phyloP scores from a whole-genome alignment of 2,797 vertebrate genomes.

The Podargus strigoides region DNA sequence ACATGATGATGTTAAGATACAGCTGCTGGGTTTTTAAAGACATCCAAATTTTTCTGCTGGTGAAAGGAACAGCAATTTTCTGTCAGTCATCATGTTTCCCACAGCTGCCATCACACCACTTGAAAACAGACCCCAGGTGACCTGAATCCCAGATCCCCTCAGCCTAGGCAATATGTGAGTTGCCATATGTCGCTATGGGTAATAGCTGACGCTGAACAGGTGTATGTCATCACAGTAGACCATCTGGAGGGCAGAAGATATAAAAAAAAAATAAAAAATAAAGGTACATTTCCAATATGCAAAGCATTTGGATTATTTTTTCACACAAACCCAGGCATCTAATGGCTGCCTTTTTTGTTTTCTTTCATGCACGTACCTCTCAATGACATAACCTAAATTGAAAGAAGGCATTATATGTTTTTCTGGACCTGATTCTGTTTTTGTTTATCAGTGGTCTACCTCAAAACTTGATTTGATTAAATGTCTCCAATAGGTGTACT shows the following conservation, averaged over 20 bases:
- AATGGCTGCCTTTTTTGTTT: background rate
- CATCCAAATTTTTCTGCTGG: conserved; percentile 51
- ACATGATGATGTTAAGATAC: background rate
- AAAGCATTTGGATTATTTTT: conserved; percentile 3
- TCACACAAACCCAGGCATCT: background rate
- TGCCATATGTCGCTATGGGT: conserved; percentile 74
- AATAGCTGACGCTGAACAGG: conserved; percentile 73
- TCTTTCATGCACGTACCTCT: conserved; percentile 6
- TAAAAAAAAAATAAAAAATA: background rate
- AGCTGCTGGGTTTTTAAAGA: conserved; percentile 55
- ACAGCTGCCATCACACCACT: conserved; percentile 73
- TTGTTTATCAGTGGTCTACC: background rate
- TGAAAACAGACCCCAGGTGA: conserved; percentile 77
- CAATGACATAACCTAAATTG: background rate
- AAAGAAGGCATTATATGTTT: background rate
- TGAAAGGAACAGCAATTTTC: conserved; percentile 53
- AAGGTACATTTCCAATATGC: conserved; percentile 45
- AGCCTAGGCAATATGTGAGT: conserved; percentile 65
- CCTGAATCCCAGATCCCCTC: conserved; percentile 59
- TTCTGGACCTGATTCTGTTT: background rate
- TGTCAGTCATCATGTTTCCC: conserved; percentile 69
- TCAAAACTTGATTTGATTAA: background rate
- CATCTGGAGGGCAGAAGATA: conserved; percentile 66
- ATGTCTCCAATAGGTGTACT: background rate
- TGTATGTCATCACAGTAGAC: conserved; percentile 68